Percentiles rank a stretch among this genome's conserved stretches.
phyloP scores from a whole-genome alignment of 1,140 invertebrate genomes.

The Caenorhabditis brenneri region DNA sequence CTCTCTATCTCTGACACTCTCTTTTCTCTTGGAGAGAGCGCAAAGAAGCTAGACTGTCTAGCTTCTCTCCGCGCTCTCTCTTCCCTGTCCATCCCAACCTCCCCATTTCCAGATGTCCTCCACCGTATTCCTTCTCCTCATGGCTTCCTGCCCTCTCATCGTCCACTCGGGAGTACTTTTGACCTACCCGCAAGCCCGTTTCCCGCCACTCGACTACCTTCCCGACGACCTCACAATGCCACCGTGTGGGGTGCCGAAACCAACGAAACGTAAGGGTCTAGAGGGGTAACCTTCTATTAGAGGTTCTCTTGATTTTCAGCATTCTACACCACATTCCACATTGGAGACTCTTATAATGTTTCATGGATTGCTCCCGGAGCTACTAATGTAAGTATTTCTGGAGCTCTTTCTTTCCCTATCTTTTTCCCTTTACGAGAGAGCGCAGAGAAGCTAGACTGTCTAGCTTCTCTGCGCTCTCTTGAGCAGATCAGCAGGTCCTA shows the following conservation, averaged over 20 bases:
- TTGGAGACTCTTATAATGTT: slow-evolving; percentile 84
- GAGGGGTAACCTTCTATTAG: neutral
- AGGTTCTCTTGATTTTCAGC: slow-evolving; percentile 40
- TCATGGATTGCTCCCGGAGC: slow-evolving; percentile 93
- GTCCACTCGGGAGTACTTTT: slow-evolving; percentile 68
- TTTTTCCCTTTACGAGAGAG: too few species aligned
- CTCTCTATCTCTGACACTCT: too few species aligned
- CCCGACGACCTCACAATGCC: slow-evolving; percentile 86
- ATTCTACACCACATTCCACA: slow-evolving; percentile 80
- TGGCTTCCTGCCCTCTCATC: neutral
- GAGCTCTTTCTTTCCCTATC: too few species aligned
- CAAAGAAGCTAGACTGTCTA: too few species aligned
- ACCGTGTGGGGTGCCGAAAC: slow-evolving; percentile 91
- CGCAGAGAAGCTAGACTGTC: too few species aligned
- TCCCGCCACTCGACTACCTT: slow-evolving; percentile 89
- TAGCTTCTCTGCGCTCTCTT: too few species aligned
- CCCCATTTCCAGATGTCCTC: slow-evolving; percentile 37
- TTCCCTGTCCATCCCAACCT: too few species aligned
- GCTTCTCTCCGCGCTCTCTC: too few species aligned
- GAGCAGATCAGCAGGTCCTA: too few species aligned
- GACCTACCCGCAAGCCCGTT: slow-evolving; percentile 73
- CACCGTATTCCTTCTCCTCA: slow-evolving; percentile 35
- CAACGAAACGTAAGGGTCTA: slow-evolving; percentile 59
- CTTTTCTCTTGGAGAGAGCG: too few species aligned
- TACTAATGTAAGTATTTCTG: slow-evolving; percentile 83